Evolutionary conservation across 2,888 invertebrate species (phyloP), one percentile per base, ranked within the genome.

Genomic region (Apamea monoglypha): DNA sequence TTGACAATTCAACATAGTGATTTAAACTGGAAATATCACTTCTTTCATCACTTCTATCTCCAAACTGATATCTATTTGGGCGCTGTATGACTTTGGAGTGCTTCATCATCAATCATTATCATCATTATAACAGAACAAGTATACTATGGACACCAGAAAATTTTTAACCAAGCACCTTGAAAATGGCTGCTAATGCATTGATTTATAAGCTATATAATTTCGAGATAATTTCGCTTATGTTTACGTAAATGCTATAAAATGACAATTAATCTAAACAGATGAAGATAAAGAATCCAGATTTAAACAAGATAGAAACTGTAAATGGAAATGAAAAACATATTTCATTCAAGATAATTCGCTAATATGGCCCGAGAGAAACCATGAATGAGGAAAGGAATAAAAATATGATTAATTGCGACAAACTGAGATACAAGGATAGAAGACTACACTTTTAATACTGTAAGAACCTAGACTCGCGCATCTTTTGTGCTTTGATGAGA

Each of bases 401-500:
- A 66, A 61, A 53, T 44, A 59, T n/a, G 32, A 32, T 59, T 21
- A 44, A 53, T 44, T 53, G 61, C 50, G 10, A 75, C 56, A 47
- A 56, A 64, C n/a, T 32, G 25, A 53, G 36, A 64, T 16, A 63
- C n/a, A 29, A 76, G 68, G 74, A 66, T 29, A 71, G 67, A 76
- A 73, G 64, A 70, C 14, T 14, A 64, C 56, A 47, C 18, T 72
- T 84, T 56, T 40, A 61, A 82, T 71, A 74, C 44, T 29, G 6
- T 53, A 77, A 66, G 66, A 80, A 66, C 29, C 53, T 76, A 70
- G 68, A 70, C 64, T 56, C 53, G 69, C 66, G 68, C 76, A 78
- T 66, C 59, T 25, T 73, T 53, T 68, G 79, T 81, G 67, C 66
- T 80, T 74, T 74, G 75, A 78, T 68, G 72, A 77, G 68, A 76